Evolutionary conservation across 2,888 invertebrate genomes (phyloP), one percentile per base, ranked within the genome.

Genomic region (Eupeodes latifasciatus): DNA sequence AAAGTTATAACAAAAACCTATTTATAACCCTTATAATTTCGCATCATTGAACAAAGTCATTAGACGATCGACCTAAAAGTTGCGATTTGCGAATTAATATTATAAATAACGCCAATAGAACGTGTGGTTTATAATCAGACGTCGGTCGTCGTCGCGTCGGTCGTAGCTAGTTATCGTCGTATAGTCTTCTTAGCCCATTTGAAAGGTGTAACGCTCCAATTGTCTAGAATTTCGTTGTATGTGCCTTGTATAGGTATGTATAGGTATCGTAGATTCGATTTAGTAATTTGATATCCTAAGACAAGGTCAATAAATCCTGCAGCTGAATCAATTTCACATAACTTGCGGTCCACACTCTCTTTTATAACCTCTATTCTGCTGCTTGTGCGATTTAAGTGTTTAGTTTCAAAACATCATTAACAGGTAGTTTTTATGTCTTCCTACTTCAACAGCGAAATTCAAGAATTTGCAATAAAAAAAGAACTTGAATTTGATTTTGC

Each of bases 281-380:
- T 61, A 9, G 87, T 71, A 87, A 87, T 74, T 57, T 27, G 84
- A 87, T 84, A 87, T 27, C 51, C 49, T 44, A 67, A 84, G 84
- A 84, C 84, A 87, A 87, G 87, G 87, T 77, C 84, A 67, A 53
- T 67, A 80, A 87, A 84, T 87, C 84, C 84, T 84, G 79, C 44
- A 16, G 80, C 19, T 81, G 67, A 84, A 77, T 80, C 66, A 83
- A 84, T 72, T 67, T 64, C 80, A 62, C 69, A 81, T 69, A 81
- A 62, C 75, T 71, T 84, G 81, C 51, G 87, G 84, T 84, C 83
- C 71, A 80, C 87, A 83, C 55, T 69, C 53, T 55, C 69, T 64
- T 64, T 47, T 16, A 53, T 80, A 74, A 71, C 19, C 62, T 27
- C 27, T 16, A 11, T 55, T 55, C 6, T 64, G n/a, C 9, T 55